phyloP scores from a whole-genome alignment of 2,113 vertebrate species.

The Sardina pilchardus region DNA sequence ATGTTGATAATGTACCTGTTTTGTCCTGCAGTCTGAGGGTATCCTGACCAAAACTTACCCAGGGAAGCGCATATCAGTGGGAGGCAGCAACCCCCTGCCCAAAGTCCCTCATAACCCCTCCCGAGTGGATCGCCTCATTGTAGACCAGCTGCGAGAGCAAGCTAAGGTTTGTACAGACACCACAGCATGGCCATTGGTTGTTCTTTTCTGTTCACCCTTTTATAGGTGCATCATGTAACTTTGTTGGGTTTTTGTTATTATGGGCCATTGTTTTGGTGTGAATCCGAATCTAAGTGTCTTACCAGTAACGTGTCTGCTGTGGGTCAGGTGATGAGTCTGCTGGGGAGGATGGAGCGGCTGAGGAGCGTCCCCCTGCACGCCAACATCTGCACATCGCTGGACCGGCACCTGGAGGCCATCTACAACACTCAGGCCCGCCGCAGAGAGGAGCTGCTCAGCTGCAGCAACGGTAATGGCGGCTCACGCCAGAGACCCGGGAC shows the following conservation, averaged over 20 bases:
- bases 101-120: slow-evolving; percentile 64
- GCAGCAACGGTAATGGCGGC: slow-evolving; percentile 22
- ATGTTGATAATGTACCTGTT: background rate
- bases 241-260: background rate
- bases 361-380: slow-evolving; percentile 56
- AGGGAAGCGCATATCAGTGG: slow-evolving; percentile 50
- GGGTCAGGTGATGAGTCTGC: slow-evolving; percentile 65
- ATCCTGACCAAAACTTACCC: slow-evolving; percentile 61
- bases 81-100: slow-evolving; percentile 46
- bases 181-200: background rate
- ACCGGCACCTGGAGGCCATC: slow-evolving; percentile 63
- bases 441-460: slow-evolving; percentile 59
- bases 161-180: slow-evolving; percentile 55
- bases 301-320: slow-evolving; percentile 15
- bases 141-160: slow-evolving; percentile 68
- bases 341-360: slow-evolving; percentile 67
- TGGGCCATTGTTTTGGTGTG: background rate
- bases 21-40: slow-evolving; percentile 58
- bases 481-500: slow-evolving; percentile 55
- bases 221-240: background rate
- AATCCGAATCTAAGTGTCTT: background rate
- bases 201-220: background rate
- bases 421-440: slow-evolving; percentile 58
- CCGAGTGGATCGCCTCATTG: slow-evolving; percentile 67
- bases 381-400: slow-evolving; percentile 63